phyloP scores from a whole-genome alignment of 1,140 invertebrate species.

The Theocolax elegans region DNA sequence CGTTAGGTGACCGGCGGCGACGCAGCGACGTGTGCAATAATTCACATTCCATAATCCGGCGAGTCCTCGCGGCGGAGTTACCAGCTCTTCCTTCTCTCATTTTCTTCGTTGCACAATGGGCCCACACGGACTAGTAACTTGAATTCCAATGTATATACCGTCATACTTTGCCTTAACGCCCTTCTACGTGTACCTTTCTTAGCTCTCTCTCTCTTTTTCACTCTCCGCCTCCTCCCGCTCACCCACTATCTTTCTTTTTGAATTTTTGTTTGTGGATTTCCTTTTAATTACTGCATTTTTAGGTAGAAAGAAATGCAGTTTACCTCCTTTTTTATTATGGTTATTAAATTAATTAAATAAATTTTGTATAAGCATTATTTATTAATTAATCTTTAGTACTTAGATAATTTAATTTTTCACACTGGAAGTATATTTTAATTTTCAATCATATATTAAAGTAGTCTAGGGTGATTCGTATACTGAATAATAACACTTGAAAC shows the following conservation, averaged over 20 bases:
- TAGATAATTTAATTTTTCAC: no score
- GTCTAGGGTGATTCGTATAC: no score
- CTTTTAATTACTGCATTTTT: no score
- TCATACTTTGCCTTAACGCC: conserved; percentile 28
- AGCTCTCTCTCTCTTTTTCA: background rate
- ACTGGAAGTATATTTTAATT: no score
- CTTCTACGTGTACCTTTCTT: background rate
- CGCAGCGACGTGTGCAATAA: conserved; percentile 32
- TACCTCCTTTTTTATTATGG: no score
- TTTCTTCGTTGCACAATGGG: conserved; percentile 23
- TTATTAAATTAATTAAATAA: no score
- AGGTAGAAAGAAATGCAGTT: no score
- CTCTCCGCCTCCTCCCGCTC: background rate
- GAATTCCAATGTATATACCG: conserved; percentile 33
- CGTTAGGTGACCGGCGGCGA: conserved; percentile 22
- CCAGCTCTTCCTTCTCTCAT: conserved; percentile 42
- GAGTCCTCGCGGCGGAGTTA: conserved; percentile 47
- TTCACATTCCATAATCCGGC: conserved; percentile 41
- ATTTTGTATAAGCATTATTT: no score
- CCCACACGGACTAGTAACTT: background rate
- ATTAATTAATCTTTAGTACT: no score
- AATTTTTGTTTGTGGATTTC: background rate
- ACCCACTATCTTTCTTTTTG: background rate
- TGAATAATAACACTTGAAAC: no score
- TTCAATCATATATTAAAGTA: no score